Conservation (phyloP, 1,140 invertebrate genomes). For the Drosophila kanapiae region DNA sequence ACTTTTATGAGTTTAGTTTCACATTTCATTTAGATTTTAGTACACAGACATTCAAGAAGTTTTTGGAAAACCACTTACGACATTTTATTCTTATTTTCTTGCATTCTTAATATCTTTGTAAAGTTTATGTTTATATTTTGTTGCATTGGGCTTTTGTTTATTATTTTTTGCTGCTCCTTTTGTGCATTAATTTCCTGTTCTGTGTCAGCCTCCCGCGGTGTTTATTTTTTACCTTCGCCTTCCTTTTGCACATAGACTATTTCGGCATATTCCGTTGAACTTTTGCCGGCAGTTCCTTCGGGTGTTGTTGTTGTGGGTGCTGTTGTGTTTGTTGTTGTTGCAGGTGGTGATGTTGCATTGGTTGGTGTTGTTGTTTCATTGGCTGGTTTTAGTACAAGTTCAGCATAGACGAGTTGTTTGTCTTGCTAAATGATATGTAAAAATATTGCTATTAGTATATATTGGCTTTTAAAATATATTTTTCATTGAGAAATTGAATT, state of each 20-base stretch:
- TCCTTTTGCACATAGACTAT: slow-evolving; percentile 86
- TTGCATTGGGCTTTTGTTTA: slow-evolving; percentile 63
- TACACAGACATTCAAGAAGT: slow-evolving; percentile 77
- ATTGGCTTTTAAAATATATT: background rate
- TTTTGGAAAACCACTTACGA: slow-evolving; percentile 77
- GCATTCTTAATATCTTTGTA: slow-evolving; percentile 50
- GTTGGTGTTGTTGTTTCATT: slow-evolving; percentile 76
- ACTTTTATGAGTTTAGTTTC: slow-evolving; percentile 50
- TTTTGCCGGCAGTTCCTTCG: slow-evolving; percentile 79
- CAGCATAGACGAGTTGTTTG: slow-evolving; percentile 88
- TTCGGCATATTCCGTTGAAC: slow-evolving; percentile 88
- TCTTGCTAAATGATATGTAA: slow-evolving; percentile 57
- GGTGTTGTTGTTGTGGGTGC: slow-evolving; percentile 64
- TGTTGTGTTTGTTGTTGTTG: slow-evolving; percentile 69
- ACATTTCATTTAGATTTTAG: slow-evolving; percentile 71
- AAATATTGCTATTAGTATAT: slow-evolving; percentile 6
- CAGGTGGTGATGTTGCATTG: slow-evolving; percentile 59
- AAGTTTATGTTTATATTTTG: slow-evolving; percentile 47
- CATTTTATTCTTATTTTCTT: slow-evolving; percentile 40
- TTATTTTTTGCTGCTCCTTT: slow-evolving; percentile 26
- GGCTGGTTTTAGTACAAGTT: slow-evolving; percentile 86
- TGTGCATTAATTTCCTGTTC: slow-evolving; percentile 35
- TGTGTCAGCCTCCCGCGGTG: slow-evolving; percentile 66
- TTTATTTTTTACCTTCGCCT: slow-evolving; percentile 63
- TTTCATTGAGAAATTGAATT: background rate